Base-by-base conservation (phyloP, 1,140 invertebrate species). In the Hylaeus anthracinus region DNA sequence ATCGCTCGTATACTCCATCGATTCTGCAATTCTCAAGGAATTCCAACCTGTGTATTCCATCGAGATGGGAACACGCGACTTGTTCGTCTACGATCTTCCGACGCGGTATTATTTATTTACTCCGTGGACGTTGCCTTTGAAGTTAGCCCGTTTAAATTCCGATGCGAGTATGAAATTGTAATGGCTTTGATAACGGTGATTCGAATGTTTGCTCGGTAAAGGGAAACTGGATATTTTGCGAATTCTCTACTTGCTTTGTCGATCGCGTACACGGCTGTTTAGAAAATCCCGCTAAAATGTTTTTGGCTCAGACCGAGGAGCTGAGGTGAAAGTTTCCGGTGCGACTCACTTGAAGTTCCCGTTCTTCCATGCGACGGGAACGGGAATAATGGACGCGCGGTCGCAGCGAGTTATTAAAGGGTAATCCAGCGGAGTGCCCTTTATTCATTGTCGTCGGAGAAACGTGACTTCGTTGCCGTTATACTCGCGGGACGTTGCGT, bases 401-500 rank as follows among this genome's bases (percentile, higher is more conserved):
- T 48, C 37, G 26, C 67, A 14, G 71, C 77, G 69, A 53, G 60
- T 79, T 79, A 65, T 78, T 79, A 79, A 79, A 79, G 77, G 69
- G 77, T 56, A 79, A 79, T 79, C 70, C 77, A 48, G 60, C 70
- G 10, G 51, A 58, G 77, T 72, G 55, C 45, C 75, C 65, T 58
- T 58, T 61, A 71, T 71, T 67, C 53, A 84, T 85, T 85, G 83
- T 84, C 77, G 77, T 75, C 61, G 72, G 3, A 61, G 53, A 74
- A 78, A 84, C 69, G 69, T 79, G 77, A 66, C 76, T 73, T 70
- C 70, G 66, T 83, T 80, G 71, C 69, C 82, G 83, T 80, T 67
- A 26, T 26, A 60, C 60, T 53, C 74, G 39, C 66, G 71, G 74
- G 56, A 51, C 75, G 58, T 41, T 70, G 65, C 82, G 53, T 83